Percentiles rank a stretch among this genome's conserved stretches.
Evolutionary conservation across 2,888 invertebrate species (phyloP).

Genomic region (Gryllus longicercus): DNA sequence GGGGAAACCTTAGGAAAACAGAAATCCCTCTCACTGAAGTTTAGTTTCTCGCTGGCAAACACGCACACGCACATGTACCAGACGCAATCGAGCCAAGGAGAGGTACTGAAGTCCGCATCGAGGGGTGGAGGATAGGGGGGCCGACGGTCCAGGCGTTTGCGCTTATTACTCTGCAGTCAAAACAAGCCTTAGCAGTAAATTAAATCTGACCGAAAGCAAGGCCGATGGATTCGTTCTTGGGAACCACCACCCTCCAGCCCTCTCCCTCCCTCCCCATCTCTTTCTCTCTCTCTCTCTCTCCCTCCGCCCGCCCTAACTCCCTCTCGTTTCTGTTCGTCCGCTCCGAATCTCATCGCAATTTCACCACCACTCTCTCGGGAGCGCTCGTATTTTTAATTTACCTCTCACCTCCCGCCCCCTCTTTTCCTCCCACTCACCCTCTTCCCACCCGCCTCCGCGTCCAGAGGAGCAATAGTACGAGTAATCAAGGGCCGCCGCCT

Average conservation of each 20-base stretch:
- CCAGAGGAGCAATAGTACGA: background rate
- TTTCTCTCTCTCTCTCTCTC: background rate
- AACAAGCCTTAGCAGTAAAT: background rate
- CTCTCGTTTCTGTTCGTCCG: background rate
- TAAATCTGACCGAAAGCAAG: background rate
- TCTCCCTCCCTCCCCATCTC: background rate
- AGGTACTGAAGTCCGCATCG: too few relatives aligned
- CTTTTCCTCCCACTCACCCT: background rate
- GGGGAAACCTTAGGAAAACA: too few relatives aligned
- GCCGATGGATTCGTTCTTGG: background rate
- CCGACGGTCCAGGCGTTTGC: too few relatives aligned
- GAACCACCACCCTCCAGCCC: background rate
- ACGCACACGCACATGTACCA: too few relatives aligned
- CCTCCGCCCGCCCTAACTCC: background rate
- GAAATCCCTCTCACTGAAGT: too few relatives aligned
- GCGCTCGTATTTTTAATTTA: conserved; percentile 9
- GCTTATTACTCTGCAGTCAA: background rate
- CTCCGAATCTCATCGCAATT: background rate
- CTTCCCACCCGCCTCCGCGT: background rate
- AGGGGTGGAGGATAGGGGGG: too few relatives aligned
- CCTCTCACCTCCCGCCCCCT: background rate
- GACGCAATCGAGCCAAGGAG: too few relatives aligned
- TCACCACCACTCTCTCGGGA: background rate
- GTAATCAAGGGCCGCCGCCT: background rate
- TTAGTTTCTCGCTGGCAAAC: too few relatives aligned